Evolutionary conservation across 2,113 vertebrate genomes (phyloP), one percentile per base, ranked within the genome.

Genomic region (Cottus gobio): DNA sequence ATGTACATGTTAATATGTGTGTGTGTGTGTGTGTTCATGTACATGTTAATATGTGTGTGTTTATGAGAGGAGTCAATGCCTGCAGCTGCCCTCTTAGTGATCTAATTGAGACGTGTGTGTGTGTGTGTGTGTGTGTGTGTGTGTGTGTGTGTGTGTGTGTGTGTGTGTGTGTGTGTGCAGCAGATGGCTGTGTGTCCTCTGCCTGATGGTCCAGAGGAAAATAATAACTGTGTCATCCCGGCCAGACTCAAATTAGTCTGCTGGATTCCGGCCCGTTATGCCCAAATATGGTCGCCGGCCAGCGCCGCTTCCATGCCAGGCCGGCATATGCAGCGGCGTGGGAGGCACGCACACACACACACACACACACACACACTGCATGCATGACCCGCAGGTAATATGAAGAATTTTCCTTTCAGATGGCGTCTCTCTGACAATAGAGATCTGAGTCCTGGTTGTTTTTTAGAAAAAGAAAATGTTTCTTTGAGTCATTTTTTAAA

Each of bases 31-130:
- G 77, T 66, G 54, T 46, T 56, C 71, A 34, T 71, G 61, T 76
- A 73, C 63, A 78, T 80, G 56, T 48, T 26, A 24, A 36, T 66
- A 48, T 52, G 15, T n/a, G 65, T 50, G 31, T 52, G 52, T 52
- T 20, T 54, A 78, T 72, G 83, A 78, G 50, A 69, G 24, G 46
- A 78, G 80, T 73, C 79, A 57, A 56, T 0, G 54, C 81, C 75
- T 69, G 84, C 84, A 95, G 96, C 95, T 96, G 96, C 96, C 95
- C 96, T 96, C 96, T 96, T 94, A 96, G 95, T 96, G 96, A 96
- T 96, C 96, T 98, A 98, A 98, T 98, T 97, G 97, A 99, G 97
- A 97, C 94, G 96, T 97, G 96, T 97, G 95, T 96, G 96, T 96
- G 96, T 96, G 95, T 39, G 71, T 73, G 63, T 69, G 56, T 52